phyloP scores from a whole-genome alignment of 1,140 invertebrate genomes.

The Tetramorium alpestre region DNA sequence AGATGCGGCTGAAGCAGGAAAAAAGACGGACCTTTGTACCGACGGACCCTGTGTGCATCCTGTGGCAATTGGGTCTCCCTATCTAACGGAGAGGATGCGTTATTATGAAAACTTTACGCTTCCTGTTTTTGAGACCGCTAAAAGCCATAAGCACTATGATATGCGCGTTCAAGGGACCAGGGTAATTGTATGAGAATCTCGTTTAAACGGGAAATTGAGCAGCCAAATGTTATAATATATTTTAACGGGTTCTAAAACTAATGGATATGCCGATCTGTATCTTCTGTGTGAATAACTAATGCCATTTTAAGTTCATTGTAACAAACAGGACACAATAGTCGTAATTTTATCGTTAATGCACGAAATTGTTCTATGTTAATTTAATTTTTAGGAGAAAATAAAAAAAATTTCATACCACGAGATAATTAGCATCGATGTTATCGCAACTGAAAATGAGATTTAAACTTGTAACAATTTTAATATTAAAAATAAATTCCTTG shows the following conservation, averaged over 20 bases:
- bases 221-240: slow-evolving; percentile 28
- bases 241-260: slow-evolving; percentile 25
- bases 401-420: not conserved
- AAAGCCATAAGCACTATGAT: slow-evolving; percentile 41
- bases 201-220: slow-evolving; percentile 47
- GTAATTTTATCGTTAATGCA: not conserved
- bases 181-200: slow-evolving; percentile 62
- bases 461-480: slow-evolving; percentile 10
- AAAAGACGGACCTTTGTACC: slow-evolving; percentile 71
- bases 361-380: not conserved
- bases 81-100: slow-evolving; percentile 72
- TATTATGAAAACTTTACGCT: slow-evolving; percentile 76
- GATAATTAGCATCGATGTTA: not conserved
- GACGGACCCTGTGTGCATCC: slow-evolving; percentile 73
- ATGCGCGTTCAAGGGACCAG: not conserved
- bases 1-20: slow-evolving; percentile 71
- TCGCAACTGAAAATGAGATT: not conserved
- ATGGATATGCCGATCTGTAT: not conserved
- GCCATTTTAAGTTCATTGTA: not conserved
- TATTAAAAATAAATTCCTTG: not conserved
- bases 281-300: not conserved
- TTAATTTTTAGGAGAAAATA: not conserved
- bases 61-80: slow-evolving; percentile 74
- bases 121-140: slow-evolving; percentile 70
- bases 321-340: not conserved